Conservation (phyloP, 2,113 vertebrate genomes). For the Alouatta palliata region DNA sequence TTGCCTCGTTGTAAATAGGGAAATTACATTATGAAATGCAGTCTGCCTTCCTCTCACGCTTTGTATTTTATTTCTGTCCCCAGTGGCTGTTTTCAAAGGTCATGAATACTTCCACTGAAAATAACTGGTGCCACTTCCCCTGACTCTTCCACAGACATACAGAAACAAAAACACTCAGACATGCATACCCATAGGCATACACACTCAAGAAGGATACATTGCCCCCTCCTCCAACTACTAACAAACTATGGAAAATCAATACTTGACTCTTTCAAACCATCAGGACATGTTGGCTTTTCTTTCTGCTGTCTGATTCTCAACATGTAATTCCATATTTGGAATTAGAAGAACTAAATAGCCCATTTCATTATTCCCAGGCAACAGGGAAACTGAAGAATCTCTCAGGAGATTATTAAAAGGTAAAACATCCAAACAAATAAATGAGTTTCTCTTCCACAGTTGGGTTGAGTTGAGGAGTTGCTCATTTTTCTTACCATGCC, state of each 20-base stretch:
- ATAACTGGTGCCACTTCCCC: neutral
- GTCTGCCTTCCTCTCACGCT: neutral
- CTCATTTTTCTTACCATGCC: neutral
- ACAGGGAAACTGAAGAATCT: neutral
- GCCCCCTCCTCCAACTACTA: neutral
- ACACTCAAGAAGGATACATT: neutral
- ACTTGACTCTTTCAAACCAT: neutral
- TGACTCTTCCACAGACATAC: neutral
- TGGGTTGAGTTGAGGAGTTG: neutral
- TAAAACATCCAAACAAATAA: neutral
- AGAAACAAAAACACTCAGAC: neutral
- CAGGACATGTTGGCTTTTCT: neutral
- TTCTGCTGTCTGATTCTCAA: conserved; percentile 18
- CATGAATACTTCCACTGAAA: neutral
- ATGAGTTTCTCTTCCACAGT: neutral
- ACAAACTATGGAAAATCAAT: neutral
- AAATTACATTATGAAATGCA: conserved; percentile 29
- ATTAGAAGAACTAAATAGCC: neutral
- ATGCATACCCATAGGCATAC: neutral
- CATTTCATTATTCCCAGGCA: neutral
- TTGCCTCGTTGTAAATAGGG: neutral
- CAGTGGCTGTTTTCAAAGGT: conserved; percentile 24
- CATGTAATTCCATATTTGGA: neutral
- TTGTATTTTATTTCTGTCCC: neutral
- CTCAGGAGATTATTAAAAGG: neutral